Evolutionary conservation across 1,140 invertebrate species (phyloP), one percentile per base, ranked within the genome.

Genomic region (Trachymyrmex cornetzi): DNA sequence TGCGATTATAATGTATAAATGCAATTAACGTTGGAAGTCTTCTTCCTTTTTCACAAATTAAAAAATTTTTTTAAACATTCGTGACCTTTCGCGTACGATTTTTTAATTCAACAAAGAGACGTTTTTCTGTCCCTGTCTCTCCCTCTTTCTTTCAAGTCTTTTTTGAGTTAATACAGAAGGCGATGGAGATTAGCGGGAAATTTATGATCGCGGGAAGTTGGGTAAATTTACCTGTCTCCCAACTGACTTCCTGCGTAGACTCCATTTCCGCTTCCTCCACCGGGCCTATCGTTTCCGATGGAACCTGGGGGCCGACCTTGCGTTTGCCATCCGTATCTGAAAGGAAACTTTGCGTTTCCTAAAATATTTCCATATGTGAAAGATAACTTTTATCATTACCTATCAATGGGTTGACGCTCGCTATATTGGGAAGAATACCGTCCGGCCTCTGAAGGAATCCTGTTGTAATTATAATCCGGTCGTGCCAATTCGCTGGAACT

Each of bases 361-460:
- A 12, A 63, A 69, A 79, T 22, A 61, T 66, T 24, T 38, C 59
- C 16, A 24, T 19, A 16, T 11, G 14, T 22, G 19, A 16, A 44
- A 27, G 1, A 24, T 3, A 50, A 7, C n/a, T 19, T 30, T 9
- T 12, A 53, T 69, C 16, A 64, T 7, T 77, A 93, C 92, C 93
- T 93, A 48, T 93, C 92, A 27, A 87, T 61, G 9, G 89, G 93
- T 9, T 87, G 67, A 57, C 92, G 91, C 59, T 86, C 90, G 59
- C 82, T 75, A 50, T 89, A 90, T 27, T 88, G 86, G 19, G 75
- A 69, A 6, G 88, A 57, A 82, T 93, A 91, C 12, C 90, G 91
- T 72, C 72, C 59, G 11, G 1, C 59, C 12, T 88, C 88, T 24
- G 44, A 55, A 19, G 88, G 44, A 2, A 75, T 61, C 48, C 77